Evolutionary conservation across 2,797 vertebrate genomes (phyloP), one percentile per base, ranked within the genome.

Genomic region (Hippoglossus hippoglossus): DNA sequence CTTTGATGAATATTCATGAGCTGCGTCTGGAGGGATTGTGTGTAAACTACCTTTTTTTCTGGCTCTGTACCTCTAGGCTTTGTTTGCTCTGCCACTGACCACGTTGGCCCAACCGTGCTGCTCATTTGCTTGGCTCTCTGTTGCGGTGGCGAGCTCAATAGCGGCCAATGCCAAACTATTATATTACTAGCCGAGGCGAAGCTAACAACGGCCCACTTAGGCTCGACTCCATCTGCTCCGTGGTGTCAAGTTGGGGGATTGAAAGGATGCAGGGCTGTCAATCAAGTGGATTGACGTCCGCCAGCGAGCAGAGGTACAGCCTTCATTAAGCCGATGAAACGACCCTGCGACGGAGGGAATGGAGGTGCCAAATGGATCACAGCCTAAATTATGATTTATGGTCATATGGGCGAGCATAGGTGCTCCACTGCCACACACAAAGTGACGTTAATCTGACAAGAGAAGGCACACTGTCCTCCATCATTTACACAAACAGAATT

Each of bases 1-100:
- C 56, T n/a, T 62, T 81, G 75, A 93, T 95, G 90, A 94, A 94
- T 94, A 94, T 95, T 93, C 91, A 95, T 50, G 56, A 84, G 81
- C 81, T 87, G 82, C 41, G 79, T 88, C 87, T 83, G 77, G 77
- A 86, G 83, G 79, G 80, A 82, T 80, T 87, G 80, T 87, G 88
- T 5, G 84, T 86, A 88, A 91, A 83, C 82, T 81, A 79, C 79
- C 71, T 75, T 82, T 87, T 77, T 73, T 71, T 55, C 73, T 73
- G 77, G 54, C 76, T 78, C 79, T 71, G 67, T 62, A 81, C 80
- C 89, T 85, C 77, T 73, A 83, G 85, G 89, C 81, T 91, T 91
- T 90, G 84, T 92, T 74, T 79, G 85, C 75, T 67, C 80, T 63
- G 78, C 83, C 82, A 73, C 76, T 81, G 84, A 85, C 84, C 88